These are phyloP conservation scores for Apantesis nais DNA, from an alignment of 2,888 invertebrate species.

Conservation along the genomic window DNA sequence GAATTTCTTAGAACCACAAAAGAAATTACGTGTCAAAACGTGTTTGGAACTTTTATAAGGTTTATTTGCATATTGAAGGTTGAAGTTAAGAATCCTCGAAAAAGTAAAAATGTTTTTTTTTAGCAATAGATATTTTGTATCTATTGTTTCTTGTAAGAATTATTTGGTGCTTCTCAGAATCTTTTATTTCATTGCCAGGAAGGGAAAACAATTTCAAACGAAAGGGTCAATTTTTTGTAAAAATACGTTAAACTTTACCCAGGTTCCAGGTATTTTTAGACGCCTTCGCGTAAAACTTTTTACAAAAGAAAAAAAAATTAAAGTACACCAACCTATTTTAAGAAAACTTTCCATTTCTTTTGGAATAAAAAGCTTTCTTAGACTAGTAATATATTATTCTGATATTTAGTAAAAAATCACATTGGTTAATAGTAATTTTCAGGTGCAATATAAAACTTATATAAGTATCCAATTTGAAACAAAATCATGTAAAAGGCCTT, in stretches of 20 bases:
- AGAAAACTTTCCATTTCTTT: too few species aligned
- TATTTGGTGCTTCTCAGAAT: not conserved
- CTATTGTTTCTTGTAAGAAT: conserved; percentile 1
- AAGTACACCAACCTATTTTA: too few species aligned
- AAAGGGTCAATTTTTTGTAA: not conserved
- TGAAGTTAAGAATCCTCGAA: conserved; percentile 36
- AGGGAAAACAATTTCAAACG: not conserved
- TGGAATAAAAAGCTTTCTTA: too few species aligned
- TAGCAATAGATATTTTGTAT: not conserved
- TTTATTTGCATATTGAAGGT: conserved; percentile 38
- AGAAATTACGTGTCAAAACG: conserved; percentile 45
- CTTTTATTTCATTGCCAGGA: not conserved
- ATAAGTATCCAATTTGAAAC: too few species aligned
- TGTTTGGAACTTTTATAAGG: conserved; percentile 39
- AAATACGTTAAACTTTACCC: not conserved
- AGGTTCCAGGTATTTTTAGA: not conserved
- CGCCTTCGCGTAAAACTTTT: not conserved
- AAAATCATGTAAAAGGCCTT: too few species aligned
- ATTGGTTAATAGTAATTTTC: too few species aligned
- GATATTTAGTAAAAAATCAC: too few species aligned
- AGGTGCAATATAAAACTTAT: too few species aligned
- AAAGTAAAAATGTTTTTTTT: conserved; percentile 10
- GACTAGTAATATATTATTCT: too few species aligned
- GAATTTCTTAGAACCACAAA: conserved; percentile 32
- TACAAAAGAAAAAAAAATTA: too few species aligned